Evolutionary conservation across 2,797 vertebrate genomes (phyloP), one percentile per base, ranked within the genome.

Genomic region (Salarias fasciatus): DNA sequence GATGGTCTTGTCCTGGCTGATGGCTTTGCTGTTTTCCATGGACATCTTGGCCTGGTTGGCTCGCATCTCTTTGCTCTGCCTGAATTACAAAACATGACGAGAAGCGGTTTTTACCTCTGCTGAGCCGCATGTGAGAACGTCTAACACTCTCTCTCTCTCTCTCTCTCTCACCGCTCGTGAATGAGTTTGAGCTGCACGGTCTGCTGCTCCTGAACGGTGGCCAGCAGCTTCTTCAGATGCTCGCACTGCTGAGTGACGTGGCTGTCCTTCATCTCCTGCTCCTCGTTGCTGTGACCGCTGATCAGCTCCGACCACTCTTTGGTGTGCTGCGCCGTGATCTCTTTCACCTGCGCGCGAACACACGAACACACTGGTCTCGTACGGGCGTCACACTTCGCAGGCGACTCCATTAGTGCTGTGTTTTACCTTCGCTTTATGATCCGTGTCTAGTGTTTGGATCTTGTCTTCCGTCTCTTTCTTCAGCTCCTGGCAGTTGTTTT

Each of bases 21-120:
- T 99, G 82, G 96, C 98, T 95, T 99, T 99, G 88, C 96, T 96
- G 83, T 98, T 99, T 80, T 99, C 98, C 98, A 99, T 99, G 49
- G 98, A 99, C 66, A 94, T 94, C 91, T 99, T 99, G 18, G 98
- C 97, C 84, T 99, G 98, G 88, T 97, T 98, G 40, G 95, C 96
- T 30, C 95, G 92, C 97, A 99, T 99, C 82, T 99, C 97, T 87
- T 99, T 99, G 92, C 95, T 98, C 89, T 97, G 96, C 76, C 98
- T 99, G 58, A n/a, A 69, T 41, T 38, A 15, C 12, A 40, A 49
- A 63, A n/a, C 18, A 7, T n/a, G 10, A 40, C 3, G 30, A 5
- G 18, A 12, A 41, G 15, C 5, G 24, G 35, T n/a, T 40, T 45
- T n/a, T 18, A 57, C 3, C 18, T 24, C 18, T 3, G 18, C 18